These are phyloP conservation scores for Luffia ferchaultella DNA, from an alignment of 2,888 invertebrate genomes.

Conservation along the genomic window DNA sequence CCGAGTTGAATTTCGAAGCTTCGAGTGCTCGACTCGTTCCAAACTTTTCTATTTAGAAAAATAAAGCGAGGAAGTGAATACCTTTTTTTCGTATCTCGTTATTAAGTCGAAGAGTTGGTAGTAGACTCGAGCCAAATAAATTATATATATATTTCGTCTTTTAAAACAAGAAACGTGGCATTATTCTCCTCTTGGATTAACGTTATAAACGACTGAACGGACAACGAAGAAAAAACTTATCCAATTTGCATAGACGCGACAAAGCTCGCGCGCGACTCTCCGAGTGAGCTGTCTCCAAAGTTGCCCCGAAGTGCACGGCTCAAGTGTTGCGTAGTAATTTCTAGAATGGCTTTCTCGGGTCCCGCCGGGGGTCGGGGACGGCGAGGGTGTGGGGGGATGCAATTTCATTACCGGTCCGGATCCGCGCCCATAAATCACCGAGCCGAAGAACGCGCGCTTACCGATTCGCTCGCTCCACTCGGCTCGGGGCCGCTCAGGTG, in stretches of 20 bases:
- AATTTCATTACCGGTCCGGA: constrained; percentile 67
- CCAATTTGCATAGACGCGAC: constrained; percentile 1
- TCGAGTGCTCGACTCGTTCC: no score
- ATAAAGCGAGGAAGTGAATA: no score
- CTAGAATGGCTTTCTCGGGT: constrained; percentile 58
- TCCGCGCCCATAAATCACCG: constrained; percentile 65
- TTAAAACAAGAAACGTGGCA: no score
- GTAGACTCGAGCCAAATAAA: no score
- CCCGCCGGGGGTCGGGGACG: constrained; percentile 22
- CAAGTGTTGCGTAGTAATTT: constrained; percentile 61
- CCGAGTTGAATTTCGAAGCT: no score
- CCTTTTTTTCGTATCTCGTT: no score
- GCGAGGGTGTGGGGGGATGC: constrained; percentile 62
- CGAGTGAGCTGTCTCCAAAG: neutral
- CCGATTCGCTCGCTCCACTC: constrained; percentile 60
- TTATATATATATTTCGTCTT: no score
- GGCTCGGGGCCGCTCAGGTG: constrained; percentile 51
- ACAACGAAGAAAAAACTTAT: neutral
- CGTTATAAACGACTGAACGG: constrained; percentile 1
- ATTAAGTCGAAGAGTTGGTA: no score
- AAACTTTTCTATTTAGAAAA: no score
- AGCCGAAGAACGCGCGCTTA: constrained; percentile 59
- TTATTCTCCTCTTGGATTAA: constrained; percentile 3
- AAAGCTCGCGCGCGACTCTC: no score
- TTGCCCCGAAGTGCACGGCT: constrained; percentile 31